phyloP scores from a whole-genome alignment of 2,797 vertebrate species.

The Phalanger gymnotis region DNA sequence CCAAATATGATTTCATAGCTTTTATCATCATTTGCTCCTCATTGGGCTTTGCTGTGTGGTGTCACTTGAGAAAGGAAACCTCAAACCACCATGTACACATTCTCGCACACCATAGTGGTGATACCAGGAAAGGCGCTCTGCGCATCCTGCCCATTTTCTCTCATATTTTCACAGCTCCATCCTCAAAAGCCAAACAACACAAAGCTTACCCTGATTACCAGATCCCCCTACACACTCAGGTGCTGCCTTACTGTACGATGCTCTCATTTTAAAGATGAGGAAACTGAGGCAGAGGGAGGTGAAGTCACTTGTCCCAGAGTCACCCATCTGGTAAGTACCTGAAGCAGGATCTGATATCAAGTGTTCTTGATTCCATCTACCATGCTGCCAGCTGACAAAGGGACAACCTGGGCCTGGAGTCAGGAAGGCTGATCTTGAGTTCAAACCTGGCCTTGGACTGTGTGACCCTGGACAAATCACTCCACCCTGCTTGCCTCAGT shows the following conservation, averaged over 20 bases:
- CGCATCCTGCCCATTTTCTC: neutral
- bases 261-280: neutral
- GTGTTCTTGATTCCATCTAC: neutral
- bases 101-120: neutral
- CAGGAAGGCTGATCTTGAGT: neutral
- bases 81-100: neutral
- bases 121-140: neutral
- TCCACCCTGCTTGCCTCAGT: neutral
- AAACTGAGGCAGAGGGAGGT: neutral
- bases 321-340: neutral
- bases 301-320: neutral
- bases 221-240: neutral
- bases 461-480: neutral
- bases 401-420: neutral
- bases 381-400: neutral
- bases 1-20: neutral
- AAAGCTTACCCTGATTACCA: neutral
- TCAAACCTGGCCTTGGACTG: neutral
- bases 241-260: neutral
- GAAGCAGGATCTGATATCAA: neutral
- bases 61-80: neutral
- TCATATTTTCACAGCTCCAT: neutral
- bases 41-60: neutral
- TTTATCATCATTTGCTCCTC: neutral
- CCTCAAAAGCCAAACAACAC: neutral